Percentiles rank a stretch among this genome's conserved stretches.
These are phyloP conservation scores for Helleia helle DNA, from an alignment of 2,888 invertebrate species.

Conservation along the genomic window DNA sequence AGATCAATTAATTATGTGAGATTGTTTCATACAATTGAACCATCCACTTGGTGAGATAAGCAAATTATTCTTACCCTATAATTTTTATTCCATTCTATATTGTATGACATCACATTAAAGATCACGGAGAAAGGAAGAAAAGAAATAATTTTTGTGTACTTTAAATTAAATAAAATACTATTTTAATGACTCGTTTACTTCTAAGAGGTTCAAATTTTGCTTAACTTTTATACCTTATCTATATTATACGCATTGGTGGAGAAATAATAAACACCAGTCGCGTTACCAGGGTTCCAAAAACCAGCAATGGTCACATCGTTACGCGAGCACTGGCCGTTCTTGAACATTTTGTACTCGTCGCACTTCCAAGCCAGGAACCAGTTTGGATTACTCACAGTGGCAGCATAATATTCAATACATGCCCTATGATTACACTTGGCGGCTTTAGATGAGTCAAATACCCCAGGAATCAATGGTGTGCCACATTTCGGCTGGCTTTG, in stretches of 20 bases:
- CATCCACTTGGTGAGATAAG: too few species aligned
- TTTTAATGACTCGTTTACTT: too few species aligned
- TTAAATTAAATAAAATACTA: too few species aligned
- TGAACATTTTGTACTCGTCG: slow-evolving; percentile 43
- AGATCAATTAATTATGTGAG: too few species aligned
- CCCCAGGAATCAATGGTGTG: slow-evolving; percentile 43
- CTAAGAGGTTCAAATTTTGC: too few species aligned
- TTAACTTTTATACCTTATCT: too few species aligned
- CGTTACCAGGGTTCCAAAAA: slow-evolving; percentile 52
- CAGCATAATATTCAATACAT: slow-evolving; percentile 48
- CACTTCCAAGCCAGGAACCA: slow-evolving; percentile 49
- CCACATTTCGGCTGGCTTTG: slow-evolving; percentile 70
- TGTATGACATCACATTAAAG: too few species aligned
- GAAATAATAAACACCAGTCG: slow-evolving; percentile 51
- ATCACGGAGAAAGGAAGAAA: too few species aligned
- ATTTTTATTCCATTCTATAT: too few species aligned
- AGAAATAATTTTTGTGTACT: too few species aligned
- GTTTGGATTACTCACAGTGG: slow-evolving; percentile 41
- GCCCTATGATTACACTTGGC: slow-evolving; percentile 55
- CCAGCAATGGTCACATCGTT: slow-evolving; percentile 46
- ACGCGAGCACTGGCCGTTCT: slow-evolving; percentile 34
- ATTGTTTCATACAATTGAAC: too few species aligned
- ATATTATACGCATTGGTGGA: slow-evolving; percentile 42
- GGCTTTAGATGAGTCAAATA: slow-evolving; percentile 49
- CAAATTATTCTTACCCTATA: too few species aligned